Evolutionary conservation across 2,888 invertebrate species (phyloP).

Genomic region (Clusia tigrina): DNA sequence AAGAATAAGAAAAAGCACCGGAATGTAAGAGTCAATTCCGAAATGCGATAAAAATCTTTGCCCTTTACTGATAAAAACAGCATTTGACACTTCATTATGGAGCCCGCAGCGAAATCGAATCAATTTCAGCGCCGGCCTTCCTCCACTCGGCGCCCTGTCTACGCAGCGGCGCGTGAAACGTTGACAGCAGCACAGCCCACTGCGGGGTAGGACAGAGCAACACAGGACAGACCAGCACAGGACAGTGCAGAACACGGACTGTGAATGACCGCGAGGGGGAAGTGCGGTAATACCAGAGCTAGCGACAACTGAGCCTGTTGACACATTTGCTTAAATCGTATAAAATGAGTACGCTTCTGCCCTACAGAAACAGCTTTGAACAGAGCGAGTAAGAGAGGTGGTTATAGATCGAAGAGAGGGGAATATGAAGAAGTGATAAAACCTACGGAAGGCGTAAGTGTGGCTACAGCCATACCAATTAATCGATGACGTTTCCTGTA

Average conservation of each 20-base stretch:
- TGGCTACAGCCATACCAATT: slow-evolving; percentile 14
- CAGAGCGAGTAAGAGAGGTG: no score
- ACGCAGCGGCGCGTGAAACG: not conserved
- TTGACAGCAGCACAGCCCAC: slow-evolving; percentile 6
- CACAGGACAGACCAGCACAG: not conserved
- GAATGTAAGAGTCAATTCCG: slow-evolving; percentile 37
- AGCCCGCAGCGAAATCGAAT: slow-evolving; percentile 55
- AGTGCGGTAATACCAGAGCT: slow-evolving; percentile 29
- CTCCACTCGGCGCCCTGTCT: slow-evolving; percentile 5
- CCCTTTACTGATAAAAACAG: slow-evolving; percentile 53
- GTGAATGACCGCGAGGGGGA: not conserved
- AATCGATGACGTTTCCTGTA: slow-evolving; percentile 49
- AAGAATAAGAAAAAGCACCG: slow-evolving; percentile 1
- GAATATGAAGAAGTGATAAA: not conserved
- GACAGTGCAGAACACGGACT: not conserved
- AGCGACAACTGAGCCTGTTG: slow-evolving; percentile 53
- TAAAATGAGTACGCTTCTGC: slow-evolving; percentile 41
- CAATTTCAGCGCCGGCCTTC: slow-evolving; percentile 45
- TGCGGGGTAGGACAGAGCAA: no score
- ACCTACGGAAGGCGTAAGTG: slow-evolving; percentile 15
- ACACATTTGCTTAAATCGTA: slow-evolving; percentile 57
- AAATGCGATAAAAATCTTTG: slow-evolving; percentile 36
- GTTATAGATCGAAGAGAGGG: no score
- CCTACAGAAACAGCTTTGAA: no score
- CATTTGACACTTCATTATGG: slow-evolving; percentile 61